Conservation (phyloP, 2,113 vertebrate species). For the Patagioenas fasciata region DNA sequence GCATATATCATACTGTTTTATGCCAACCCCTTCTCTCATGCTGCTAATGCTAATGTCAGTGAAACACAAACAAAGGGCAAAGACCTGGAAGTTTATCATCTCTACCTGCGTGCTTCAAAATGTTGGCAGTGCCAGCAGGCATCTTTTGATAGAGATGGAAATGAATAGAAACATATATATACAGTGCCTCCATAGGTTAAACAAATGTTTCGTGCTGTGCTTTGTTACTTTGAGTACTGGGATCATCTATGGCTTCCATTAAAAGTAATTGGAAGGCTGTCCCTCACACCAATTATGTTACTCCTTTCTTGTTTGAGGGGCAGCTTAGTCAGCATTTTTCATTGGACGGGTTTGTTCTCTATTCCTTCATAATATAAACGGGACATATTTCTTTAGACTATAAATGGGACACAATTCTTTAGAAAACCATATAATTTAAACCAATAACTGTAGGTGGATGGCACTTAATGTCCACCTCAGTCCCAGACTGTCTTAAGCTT, state of each 20-base stretch:
- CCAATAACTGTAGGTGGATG: not conserved
- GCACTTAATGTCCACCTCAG: not conserved
- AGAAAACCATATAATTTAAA: not conserved
- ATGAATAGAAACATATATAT: not conserved
- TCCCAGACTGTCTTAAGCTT: not conserved
- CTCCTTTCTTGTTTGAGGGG: not conserved
- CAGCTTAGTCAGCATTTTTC: not conserved
- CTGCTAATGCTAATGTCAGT: not conserved
- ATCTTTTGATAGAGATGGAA: not conserved
- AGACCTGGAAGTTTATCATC: not conserved
- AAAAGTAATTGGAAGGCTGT: not conserved
- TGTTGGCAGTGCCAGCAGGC: not conserved
- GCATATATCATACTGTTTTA: not conserved
- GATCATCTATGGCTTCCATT: not conserved
- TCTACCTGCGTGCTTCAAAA: not conserved
- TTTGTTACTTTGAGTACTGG: not conserved
- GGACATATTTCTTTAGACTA: not conserved
- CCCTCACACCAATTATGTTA: not conserved
- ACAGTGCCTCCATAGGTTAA: not conserved
- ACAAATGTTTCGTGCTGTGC: not conserved
- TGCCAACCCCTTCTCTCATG: not conserved
- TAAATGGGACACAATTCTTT: not conserved
- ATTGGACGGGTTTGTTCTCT: not conserved
- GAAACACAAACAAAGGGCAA: not conserved
- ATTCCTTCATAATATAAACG: not conserved